Base-by-base conservation (phyloP, 2,888 invertebrate genomes). In the Agrotis exclamationis region DNA sequence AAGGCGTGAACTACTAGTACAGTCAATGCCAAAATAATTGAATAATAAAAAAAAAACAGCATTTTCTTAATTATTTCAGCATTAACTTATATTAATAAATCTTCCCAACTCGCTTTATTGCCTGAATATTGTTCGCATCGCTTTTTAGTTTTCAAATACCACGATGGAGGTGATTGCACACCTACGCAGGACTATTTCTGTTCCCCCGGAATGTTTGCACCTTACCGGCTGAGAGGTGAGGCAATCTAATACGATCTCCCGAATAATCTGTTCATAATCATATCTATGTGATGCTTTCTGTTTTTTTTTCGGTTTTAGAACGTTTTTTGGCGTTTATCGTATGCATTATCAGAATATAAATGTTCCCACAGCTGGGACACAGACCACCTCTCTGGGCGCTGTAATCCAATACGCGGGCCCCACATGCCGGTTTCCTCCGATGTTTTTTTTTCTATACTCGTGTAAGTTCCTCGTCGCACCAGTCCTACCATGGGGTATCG, bases 151-250 rank as follows among this genome's bases (percentile, higher is more conserved):
- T 77, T 66, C 79, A 68, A 71, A 78, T 69, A 85, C 66, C 74
- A 74, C 77, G 79, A 80, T 76, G 74, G 80, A 80, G 86, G 80
- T 87, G 84, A 76, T 80, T 62, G 73, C 60, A 83, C 83, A 86
- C 90, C 90, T 84, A 91, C 90, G 86, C 85, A 16, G 28, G 59
- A 80, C 86, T 91, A 91, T 91, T 90, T 90, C 82, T 73, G 84
- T 76, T 71, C 71, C 39, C 39, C 39, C 58, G 89, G 90, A 87
- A 90, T 91, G 87, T 87, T 82, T 77, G 79, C 90, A 90, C 89
- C 90, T 91, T 88, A 77, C 77, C 70, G 70, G 59, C 79, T 47
- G 57, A 64, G 75, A 79, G 82, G 85, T 84, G 76, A 83, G 70
- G 71, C 76, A 67, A 72, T 78, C 57, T 74, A 56, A 76, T 64